Evolutionary conservation across 2,113 vertebrate species (phyloP).

Genomic region (Lucifuga dentata): DNA sequence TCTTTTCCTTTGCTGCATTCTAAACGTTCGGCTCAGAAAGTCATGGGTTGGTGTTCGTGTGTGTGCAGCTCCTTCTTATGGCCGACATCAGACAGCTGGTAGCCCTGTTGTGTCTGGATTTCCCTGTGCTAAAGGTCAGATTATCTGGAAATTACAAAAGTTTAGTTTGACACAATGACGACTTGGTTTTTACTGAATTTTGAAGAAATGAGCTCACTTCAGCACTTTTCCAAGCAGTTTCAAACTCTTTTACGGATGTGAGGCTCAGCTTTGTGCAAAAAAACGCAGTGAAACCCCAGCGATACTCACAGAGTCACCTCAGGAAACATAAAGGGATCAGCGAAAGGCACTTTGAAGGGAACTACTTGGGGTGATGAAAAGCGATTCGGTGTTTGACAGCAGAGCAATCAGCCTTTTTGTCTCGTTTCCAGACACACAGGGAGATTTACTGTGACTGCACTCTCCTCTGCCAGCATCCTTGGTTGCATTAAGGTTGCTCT

Average conservation of each 20-base stretch:
- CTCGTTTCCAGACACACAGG: neutral
- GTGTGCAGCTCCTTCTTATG: neutral
- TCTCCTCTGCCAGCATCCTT: neutral
- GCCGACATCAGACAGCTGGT: constrained; percentile 13
- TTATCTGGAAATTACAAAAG: no score
- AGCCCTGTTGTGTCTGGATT: neutral
- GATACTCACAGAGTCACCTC: neutral
- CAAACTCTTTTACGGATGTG: neutral
- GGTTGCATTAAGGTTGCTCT: constrained; percentile 8
- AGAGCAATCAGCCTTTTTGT: constrained; percentile 10
- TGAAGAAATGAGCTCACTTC: neutral
- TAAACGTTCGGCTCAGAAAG: no score
- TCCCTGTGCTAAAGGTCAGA: constrained; percentile 11
- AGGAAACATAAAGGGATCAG: neutral
- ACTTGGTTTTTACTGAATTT: no score
- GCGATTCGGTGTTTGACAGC: constrained; percentile 7
- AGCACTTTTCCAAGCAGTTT: neutral
- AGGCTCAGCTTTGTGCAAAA: neutral
- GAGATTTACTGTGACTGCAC: constrained; percentile 9
- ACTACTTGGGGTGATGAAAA: neutral
- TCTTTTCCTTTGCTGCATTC: no score
- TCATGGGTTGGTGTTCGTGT: constrained; percentile 9
- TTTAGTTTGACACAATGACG: no score
- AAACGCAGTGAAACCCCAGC: neutral
- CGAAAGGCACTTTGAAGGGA: neutral